Evolutionary conservation across 2,797 vertebrate species (phyloP), one percentile per base, ranked within the genome.

Genomic region (Crocidura indochinensis): DNA sequence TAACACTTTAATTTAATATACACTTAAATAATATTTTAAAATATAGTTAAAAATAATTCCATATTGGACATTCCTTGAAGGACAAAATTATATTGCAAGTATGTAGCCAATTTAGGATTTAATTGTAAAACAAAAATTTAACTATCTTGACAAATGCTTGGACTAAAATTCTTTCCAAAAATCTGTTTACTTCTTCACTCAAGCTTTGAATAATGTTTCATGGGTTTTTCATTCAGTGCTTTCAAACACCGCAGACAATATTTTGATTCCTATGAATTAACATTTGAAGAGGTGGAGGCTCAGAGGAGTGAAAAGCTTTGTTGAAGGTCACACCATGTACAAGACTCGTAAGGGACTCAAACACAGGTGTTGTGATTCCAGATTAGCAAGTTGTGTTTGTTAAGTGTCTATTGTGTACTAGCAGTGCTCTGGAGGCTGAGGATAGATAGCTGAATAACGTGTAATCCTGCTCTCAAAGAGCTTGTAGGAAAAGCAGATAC

Each of bases 131-230:
- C 64, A 56, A 53, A 86, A 3, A 80, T 80, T 80, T 77, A 94
- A 91, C 64, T 74, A 90, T 67, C 64, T 90, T 92, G 65, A 78
- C 86, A 91, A 95, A 53, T 67, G 27, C 20, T 86, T 46, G 10
- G 60, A 49, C 60, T 80, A 10, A 26, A 67, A 78, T 77, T 81
- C n/a, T 49, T 93, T 75, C 77, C 44, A 62, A 78, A 90, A 87
- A 90, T 44, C 56, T 87, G 47, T 68, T 94, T 87, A 88, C 72
- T 72, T 85, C 51, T 87, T 85, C 67, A 29, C 29, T 84, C 1
- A 2, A 0, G 2, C 26, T 83, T 92, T 65, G 80, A 24, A 77
- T 20, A 85, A 20, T 68, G 17, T 84, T 72, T 93, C n/a, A 47
- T 27, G 31, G 38, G 44, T 10, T 51, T 84, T 94, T 82, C 29